Evolutionary conservation across 2,797 vertebrate species (phyloP), one percentile per base, ranked within the genome.

Genomic region (Rhinophrynus dorsalis): DNA sequence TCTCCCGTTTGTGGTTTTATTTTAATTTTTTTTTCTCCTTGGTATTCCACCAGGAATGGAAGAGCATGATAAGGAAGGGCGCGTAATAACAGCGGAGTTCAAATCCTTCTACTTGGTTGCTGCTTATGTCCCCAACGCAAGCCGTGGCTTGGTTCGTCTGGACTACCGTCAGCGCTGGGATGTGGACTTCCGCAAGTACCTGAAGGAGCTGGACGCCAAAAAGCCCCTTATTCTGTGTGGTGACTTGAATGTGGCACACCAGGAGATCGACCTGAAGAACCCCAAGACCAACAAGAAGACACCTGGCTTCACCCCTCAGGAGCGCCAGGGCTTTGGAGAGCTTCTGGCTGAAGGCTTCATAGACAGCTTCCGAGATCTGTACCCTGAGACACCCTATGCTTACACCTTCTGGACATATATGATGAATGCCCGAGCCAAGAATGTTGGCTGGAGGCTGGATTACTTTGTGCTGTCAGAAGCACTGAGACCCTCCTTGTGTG

Each of bases 361-460:
- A 0, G 95, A 97, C 81, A 94, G 90, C 75, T 97, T 96, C 80
- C 89, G 95, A 0, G 88, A 95, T 71, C 88, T 97, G 2, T 95
- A 95, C 77, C 94, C 94, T 0, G 81, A 89, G 12, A 86, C 88
- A 8, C 68, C 85, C 51, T 74, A 91, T 13, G 94, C 94, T 21
- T 97, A 94, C 74, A 94, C 92, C 77, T 97, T 97, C 86, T 96
- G 95, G 95, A 97, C 95, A 75, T 96, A 96, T 81, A 95, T 97
- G 94, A 96, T 95, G 93, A 95, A 93, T 33, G 40, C 91, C n/a
- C 85, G 93, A 11, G 63, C 83, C 5, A 95, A 95, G 82, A 96
- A 96, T 1, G 94, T 95, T 64, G 95, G 95, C 45, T 96, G 95
- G 94, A 86, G 94, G 50, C 92, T 96, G 1, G 93, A 96, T 78